These are phyloP conservation scores for Muntiacus muntjak DNA, from an alignment of 2,113 vertebrate species.

Conservation along the genomic window DNA sequence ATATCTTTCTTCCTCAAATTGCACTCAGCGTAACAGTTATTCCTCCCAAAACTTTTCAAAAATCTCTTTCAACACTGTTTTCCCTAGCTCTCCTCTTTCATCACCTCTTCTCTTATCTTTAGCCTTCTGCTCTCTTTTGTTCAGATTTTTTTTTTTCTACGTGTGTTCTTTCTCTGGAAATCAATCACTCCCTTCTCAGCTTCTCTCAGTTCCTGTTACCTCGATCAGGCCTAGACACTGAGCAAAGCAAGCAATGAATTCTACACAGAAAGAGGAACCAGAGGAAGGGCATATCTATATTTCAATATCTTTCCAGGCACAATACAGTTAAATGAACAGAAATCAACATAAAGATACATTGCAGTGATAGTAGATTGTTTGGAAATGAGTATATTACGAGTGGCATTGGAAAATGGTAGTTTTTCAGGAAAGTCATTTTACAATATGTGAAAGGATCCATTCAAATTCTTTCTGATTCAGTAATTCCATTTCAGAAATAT, in stretches of 20 bases:
- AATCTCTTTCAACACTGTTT: neutral
- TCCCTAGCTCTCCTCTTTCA: neutral
- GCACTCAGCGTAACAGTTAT: neutral
- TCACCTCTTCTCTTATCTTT: neutral
- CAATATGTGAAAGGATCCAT: neutral
- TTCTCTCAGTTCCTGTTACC: neutral
- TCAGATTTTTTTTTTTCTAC: neutral
- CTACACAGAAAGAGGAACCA: neutral
- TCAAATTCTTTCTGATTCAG: constrained; percentile 31
- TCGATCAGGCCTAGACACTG: neutral
- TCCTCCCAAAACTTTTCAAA: neutral
- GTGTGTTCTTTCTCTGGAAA: neutral
- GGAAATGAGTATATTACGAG: neutral
- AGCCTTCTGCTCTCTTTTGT: neutral
- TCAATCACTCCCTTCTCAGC: neutral
- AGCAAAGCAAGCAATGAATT: neutral
- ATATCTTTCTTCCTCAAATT: neutral
- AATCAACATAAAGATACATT: neutral
- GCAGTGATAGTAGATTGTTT: neutral
- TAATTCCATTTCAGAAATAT: constrained; percentile 41
- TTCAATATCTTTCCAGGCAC: neutral
- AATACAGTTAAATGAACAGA: neutral
- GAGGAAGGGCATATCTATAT: neutral
- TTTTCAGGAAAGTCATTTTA: constrained; percentile 20
- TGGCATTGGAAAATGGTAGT: neutral